Base-by-base conservation (phyloP, 1,140 invertebrate genomes). In the Sarcophaga peregrina region DNA sequence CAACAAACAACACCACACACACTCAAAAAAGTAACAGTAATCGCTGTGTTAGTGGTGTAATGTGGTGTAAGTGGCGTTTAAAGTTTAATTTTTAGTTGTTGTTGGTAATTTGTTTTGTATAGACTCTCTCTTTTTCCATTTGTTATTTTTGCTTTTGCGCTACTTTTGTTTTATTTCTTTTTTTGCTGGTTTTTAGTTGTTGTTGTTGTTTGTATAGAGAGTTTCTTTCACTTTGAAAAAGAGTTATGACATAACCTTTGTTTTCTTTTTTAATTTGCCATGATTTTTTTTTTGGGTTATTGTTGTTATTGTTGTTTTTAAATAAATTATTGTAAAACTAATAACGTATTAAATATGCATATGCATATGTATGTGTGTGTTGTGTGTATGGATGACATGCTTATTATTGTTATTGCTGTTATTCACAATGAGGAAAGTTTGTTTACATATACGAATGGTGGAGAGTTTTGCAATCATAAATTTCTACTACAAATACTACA, bases 241-340 rank as follows among this genome's bases (percentile, higher is more conserved):
- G 25, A 48, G 74, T n/a, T 78, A 78, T 78, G 75, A 78, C 75
- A 78, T 78, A 78, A 78, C 75, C 75, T 78, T 78, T 78, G 75
- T 78, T 78, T 78, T 78, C 75, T 78, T 78, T 78, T 78, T 74
- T 76, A n/a, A 58, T 48, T 76, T 76, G n/a, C 47, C 50, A 48
- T 78, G 50, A 11, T 20, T 17, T 52, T 50, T 78, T 9, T 52
- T 75, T 37, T 75, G 9, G 46, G 73, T 46, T 75, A 8, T 17
- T 78, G 47, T 78, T 76, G 37, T n/a, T 37, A 5, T 45, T 75
- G 47, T 48, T 48, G 15, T 76, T n/a, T 73, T 76, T 17, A 37
- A 37, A 37, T 37, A 37, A 37, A 37, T 37, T 37, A 37, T 37
- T 37, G 4, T 37, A 2, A 37, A 37, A 37, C n/a, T n/a, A n/a